These are phyloP conservation scores for Crotalus adamanteus DNA, from an alignment of 2,797 vertebrate genomes.

Conservation along the genomic window DNA sequence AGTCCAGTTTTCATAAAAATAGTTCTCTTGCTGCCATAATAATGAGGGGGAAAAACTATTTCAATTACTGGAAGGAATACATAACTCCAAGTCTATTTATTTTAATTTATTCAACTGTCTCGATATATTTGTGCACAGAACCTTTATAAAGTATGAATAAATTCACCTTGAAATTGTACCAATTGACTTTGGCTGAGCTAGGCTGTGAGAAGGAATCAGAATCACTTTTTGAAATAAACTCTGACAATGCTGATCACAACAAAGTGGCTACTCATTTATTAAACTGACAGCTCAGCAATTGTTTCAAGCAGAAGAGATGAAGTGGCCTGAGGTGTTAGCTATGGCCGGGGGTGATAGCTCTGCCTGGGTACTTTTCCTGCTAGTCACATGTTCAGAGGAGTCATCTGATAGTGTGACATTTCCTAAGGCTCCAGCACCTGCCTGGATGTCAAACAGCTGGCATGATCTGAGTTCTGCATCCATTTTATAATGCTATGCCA, in stretches of 20 bases:
- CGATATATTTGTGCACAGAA: conserved; percentile 73
- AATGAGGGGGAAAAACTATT: conserved; percentile 73
- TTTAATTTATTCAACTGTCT: conserved; percentile 83
- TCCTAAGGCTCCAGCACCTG: conserved; percentile 72
- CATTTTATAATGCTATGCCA: conserved; percentile 54
- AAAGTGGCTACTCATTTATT: conserved; percentile 76
- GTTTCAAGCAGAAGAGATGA: conserved; percentile 65
- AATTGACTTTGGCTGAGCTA: conserved; percentile 75
- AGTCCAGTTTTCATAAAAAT: conserved; percentile 71
- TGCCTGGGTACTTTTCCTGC: conserved; percentile 58
- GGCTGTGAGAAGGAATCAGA: conserved; percentile 69
- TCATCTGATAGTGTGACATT: conserved; percentile 70
- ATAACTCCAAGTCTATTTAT: conserved; percentile 81
- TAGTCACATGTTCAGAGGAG: conserved; percentile 56
- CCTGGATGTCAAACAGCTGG: conserved; percentile 69
- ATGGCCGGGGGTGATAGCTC: conserved; percentile 64
- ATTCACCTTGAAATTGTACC: conserved; percentile 83
- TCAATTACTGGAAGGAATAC: conserved; percentile 77
- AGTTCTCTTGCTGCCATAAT: conserved; percentile 76
- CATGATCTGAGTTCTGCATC: conserved; percentile 59
- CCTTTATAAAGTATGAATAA: conserved; percentile 79
- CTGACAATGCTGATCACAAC: conserved; percentile 80
- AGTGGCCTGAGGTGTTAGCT: conserved; percentile 69
- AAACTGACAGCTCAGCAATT: conserved; percentile 73
- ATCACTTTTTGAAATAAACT: conserved; percentile 73